Evolutionary conservation across 2,888 invertebrate species (phyloP).

Genomic region (Embidobia sp.): DNA sequence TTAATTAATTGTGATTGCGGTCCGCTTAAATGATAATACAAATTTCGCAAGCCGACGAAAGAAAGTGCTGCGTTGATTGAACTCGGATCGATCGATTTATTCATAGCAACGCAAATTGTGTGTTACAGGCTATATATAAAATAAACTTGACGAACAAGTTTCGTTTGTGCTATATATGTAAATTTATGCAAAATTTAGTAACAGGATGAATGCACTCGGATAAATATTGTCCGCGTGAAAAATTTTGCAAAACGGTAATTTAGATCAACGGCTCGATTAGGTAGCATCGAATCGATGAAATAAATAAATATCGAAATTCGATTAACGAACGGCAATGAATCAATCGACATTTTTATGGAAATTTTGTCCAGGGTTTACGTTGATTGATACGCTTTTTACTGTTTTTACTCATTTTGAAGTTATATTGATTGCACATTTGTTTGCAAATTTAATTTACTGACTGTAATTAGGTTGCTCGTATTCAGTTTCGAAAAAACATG

Average conservation of each 20-base stretch:
- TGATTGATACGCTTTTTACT: too few species aligned
- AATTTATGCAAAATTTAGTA: constrained; percentile 27
- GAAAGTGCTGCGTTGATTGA: constrained; percentile 32
- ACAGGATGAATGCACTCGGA: constrained; percentile 26
- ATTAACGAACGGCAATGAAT: background rate
- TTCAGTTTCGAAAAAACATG: too few species aligned
- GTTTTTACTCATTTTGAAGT: too few species aligned
- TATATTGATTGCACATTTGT: too few species aligned
- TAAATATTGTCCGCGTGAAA: constrained; percentile 7
- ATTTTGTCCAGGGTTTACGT: too few species aligned
- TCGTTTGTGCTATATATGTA: constrained; percentile 23
- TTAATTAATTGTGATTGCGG: too few species aligned
- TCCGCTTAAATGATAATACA: too few species aligned
- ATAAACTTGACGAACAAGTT: constrained; percentile 38
- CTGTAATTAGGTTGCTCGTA: too few species aligned
- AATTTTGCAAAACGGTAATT: background rate
- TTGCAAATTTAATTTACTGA: too few species aligned
- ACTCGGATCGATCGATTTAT: constrained; percentile 34
- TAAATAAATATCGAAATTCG: background rate
- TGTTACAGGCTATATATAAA: constrained; percentile 40
- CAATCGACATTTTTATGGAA: too few species aligned
- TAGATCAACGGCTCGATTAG: constrained; percentile 6
- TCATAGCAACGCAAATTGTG: constrained; percentile 19
- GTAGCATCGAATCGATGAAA: background rate
- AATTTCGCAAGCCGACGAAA: too few species aligned